phyloP scores from a whole-genome alignment of 1,140 invertebrate species.

The Ridgeia piscesae region DNA sequence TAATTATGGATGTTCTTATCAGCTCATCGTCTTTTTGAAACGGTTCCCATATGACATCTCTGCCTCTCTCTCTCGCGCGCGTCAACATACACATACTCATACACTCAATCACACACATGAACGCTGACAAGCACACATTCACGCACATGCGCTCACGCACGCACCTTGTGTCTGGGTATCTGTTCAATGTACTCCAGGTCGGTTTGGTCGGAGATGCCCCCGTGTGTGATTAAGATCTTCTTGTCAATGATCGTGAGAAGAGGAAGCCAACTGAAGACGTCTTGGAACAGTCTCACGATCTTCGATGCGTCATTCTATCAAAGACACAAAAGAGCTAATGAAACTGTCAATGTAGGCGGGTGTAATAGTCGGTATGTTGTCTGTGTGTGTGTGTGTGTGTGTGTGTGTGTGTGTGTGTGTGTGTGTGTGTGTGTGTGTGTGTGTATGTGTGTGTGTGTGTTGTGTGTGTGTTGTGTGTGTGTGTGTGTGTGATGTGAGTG shows the following conservation, averaged over 20 bases:
- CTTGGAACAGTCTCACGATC: slow-evolving; percentile 77
- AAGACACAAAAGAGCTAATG: neutral
- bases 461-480: no score
- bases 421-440: no score
- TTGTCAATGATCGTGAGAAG: slow-evolving; percentile 84
- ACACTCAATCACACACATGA: neutral
- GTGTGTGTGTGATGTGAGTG: no score
- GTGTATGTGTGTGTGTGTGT: no score
- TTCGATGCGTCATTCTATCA: slow-evolving; percentile 73
- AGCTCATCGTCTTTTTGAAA: no score
- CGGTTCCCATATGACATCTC: no score
- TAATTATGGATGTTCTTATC: no score
- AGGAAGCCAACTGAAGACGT: slow-evolving; percentile 86
- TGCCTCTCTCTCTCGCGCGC: no score
- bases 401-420: no score
- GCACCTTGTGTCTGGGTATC: slow-evolving; percentile 77
- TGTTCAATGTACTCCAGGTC: slow-evolving; percentile 74
- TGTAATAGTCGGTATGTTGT: no score
- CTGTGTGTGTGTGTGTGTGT: slow-evolving; percentile 18
- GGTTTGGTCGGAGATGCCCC: slow-evolving; percentile 81
- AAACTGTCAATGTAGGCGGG: neutral
- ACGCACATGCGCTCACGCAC: neutral
- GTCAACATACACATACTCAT: no score
- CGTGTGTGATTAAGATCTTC: slow-evolving; percentile 83
- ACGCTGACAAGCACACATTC: neutral